phyloP scores from a whole-genome alignment of 2,888 invertebrate genomes.

The Cyclophora punctaria region DNA sequence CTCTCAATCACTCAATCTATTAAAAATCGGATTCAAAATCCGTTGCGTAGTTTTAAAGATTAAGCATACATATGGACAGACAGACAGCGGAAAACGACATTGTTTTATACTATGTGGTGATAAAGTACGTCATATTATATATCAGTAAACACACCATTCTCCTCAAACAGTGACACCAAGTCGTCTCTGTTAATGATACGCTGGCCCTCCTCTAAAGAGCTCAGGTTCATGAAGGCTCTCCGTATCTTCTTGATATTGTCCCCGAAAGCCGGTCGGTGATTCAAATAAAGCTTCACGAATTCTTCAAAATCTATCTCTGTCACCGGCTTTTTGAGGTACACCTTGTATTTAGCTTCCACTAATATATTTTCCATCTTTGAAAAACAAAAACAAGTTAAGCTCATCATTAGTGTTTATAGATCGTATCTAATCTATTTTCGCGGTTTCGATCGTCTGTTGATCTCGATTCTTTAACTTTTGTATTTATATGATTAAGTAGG shows the following conservation, averaged over 20 bases:
- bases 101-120: too few species aligned
- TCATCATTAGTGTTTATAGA: too few species aligned
- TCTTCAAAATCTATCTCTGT: slow-evolving; percentile 79
- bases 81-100: too few species aligned
- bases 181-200: slow-evolving; percentile 45
- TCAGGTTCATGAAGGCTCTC: slow-evolving; percentile 63
- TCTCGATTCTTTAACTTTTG: too few species aligned
- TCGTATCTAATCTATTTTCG: too few species aligned
- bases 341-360: slow-evolving; percentile 73
- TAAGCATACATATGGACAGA: too few species aligned
- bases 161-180: slow-evolving; percentile 54
- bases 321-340: slow-evolving; percentile 60
- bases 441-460: too few species aligned
- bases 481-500: too few species aligned
- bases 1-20: too few species aligned
- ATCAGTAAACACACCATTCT: slow-evolving; percentile 31
- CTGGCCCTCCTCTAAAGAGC: slow-evolving; percentile 22
- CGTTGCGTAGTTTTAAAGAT: too few species aligned
- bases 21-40: too few species aligned
- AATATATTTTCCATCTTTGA: slow-evolving; percentile 75
- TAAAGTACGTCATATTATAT: too few species aligned
- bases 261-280: slow-evolving; percentile 78
- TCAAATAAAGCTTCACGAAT: slow-evolving; percentile 78
- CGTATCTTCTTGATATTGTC: slow-evolving; percentile 58
- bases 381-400: not conserved